Evolutionary conservation across 2,113 vertebrate species (phyloP).

Genomic region (Sciurus niger): DNA sequence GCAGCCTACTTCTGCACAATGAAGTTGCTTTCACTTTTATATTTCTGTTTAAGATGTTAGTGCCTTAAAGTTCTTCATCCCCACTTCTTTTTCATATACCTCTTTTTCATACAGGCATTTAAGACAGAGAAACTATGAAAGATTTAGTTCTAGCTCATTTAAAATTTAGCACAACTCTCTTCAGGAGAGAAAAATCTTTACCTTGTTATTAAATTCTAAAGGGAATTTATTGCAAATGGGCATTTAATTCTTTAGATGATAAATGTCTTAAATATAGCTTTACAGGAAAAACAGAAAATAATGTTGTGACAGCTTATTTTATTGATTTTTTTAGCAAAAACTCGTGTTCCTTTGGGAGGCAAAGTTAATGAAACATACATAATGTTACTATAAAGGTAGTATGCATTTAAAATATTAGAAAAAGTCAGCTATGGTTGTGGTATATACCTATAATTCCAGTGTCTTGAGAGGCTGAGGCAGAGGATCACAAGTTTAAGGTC

Average conservation of each 20-base stretch:
- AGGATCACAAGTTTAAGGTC: no score
- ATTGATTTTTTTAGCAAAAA: slow-evolving; percentile 59
- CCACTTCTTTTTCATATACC: background rate
- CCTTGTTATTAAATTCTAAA: slow-evolving; percentile 65
- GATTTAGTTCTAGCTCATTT: slow-evolving; percentile 63
- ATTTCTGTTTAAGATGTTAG: background rate
- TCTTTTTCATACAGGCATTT: background rate
- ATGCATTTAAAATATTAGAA: background rate
- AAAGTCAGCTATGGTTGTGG: no score
- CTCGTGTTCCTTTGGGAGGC: slow-evolving; percentile 9
- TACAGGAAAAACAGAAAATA: slow-evolving; percentile 32
- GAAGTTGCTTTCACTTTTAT: slow-evolving; percentile 53
- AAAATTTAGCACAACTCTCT: slow-evolving; percentile 60
- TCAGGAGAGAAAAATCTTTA: slow-evolving; percentile 50
- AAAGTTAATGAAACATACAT: slow-evolving; percentile 23
- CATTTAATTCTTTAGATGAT: slow-evolving; percentile 53
- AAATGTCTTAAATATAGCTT: slow-evolving; percentile 43
- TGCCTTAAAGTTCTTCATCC: background rate
- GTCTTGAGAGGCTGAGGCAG: no score
- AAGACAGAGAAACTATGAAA: slow-evolving; percentile 5
- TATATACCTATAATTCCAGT: no score
- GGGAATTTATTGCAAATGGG: slow-evolving; percentile 49
- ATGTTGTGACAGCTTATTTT: slow-evolving; percentile 35
- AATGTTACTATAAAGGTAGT: slow-evolving; percentile 27
- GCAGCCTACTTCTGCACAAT: background rate